Base-by-base conservation (phyloP, 1,140 invertebrate species). In the Carcinoscorpius rotundicauda region DNA sequence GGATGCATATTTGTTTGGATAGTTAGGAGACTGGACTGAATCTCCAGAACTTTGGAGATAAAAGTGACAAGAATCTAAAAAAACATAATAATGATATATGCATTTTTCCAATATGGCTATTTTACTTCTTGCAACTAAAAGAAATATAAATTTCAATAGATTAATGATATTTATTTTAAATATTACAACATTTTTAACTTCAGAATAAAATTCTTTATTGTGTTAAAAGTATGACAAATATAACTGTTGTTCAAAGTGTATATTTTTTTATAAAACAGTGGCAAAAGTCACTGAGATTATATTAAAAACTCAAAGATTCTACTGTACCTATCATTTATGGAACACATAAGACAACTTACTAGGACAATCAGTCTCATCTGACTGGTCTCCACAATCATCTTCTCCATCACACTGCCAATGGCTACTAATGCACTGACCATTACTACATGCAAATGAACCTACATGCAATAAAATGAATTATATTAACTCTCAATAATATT, bases 1-100 rank as follows among this genome's bases (percentile, higher is more conserved):
- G 3, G 91, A 82, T 63, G 84, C 83, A 76, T 98, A 97, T 73
- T 92, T 91, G 71, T 92, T 88, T 3, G 94, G 93, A 77, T 94
- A 97, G 75, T 92, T 93, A 1, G 91, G 89, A 70, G 91, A 93
- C 76, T 94, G 89, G 48, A 98, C 89, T 4, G 93, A 89, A 77
- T 96, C 94, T n/a, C 90, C 91, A 51, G 76, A 72, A n/a, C 73
- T 76, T 64, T 75, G 91, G 83, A 94, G 89, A 72, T 96, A 93
- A 75, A 84, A 94, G 74, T 94, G 88, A 76, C 93, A 97, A 67
- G 89, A 86, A 11, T 81, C 79, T 58, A 11, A 5, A 68, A 67
- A 64, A 48, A 61, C 29, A 56, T 52, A n/a, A 50, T 62, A 61
- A 55, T 51, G n/a, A 11, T n/a, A 55, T n/a, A 52, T 3, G 4